Conservation (phyloP, 1,140 invertebrate genomes). For the Eupristina koningsbergeri region DNA sequence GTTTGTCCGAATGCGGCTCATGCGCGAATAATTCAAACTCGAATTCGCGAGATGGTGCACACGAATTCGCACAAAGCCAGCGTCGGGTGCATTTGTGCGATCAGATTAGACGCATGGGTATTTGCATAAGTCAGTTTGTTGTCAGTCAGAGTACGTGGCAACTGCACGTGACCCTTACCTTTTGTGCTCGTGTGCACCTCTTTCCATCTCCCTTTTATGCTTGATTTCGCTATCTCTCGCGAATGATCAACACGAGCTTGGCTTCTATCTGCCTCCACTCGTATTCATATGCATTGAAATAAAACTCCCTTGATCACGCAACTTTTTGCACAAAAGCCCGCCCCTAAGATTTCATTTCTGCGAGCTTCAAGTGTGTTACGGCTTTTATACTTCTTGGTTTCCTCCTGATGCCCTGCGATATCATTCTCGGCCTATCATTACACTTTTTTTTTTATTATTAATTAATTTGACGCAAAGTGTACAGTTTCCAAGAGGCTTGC, state of each 20-base stretch:
- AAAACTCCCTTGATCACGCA: constrained; percentile 44
- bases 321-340: background rate
- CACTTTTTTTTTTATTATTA: background rate
- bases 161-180: constrained; percentile 63
- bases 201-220: constrained; percentile 58
- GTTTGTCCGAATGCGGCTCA: background rate
- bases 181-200: constrained; percentile 52
- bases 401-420: background rate
- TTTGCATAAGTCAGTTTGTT: constrained; percentile 73
- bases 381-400: constrained; percentile 15
- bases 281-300: constrained; percentile 28
- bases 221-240: constrained; percentile 42
- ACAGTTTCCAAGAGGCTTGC: background rate
- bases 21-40: background rate
- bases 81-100: constrained; percentile 6
- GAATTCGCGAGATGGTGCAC: background rate
- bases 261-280: constrained; percentile 34
- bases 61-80: background rate
- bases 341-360: background rate
- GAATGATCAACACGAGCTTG: constrained; percentile 43
- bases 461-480: background rate
- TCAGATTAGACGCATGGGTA: constrained; percentile 53
- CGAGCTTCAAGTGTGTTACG: background rate
- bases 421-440: background rate
- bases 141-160: constrained; percentile 72